phyloP scores from a whole-genome alignment of 2,113 vertebrate species.

The Micromys minutus region DNA sequence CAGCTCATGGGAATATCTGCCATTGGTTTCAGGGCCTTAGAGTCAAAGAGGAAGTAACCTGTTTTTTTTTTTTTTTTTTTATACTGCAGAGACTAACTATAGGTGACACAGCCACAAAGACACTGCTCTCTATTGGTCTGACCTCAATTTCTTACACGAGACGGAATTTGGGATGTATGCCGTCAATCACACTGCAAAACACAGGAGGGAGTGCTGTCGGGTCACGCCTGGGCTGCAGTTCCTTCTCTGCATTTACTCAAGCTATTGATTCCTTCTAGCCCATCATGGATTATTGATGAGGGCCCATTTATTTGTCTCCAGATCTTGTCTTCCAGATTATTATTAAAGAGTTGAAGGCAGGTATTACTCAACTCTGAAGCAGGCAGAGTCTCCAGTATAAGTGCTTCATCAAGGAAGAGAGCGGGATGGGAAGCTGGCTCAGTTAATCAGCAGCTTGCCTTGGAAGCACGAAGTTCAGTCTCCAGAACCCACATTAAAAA shows the following conservation, averaged over 20 bases:
- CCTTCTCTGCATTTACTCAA: not conserved
- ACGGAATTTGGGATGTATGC: not conserved
- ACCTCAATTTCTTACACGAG: not conserved
- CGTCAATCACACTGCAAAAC: not conserved
- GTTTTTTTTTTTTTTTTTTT: too few species aligned
- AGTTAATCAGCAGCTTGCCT: not conserved
- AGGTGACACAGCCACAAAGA: constrained; percentile 9
- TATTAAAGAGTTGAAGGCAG: constrained; percentile 2
- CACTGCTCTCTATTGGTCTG: not conserved
- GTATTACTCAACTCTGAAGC: constrained; percentile 39
- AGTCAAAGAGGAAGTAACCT: not conserved
- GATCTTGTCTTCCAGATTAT: constrained; percentile 24
- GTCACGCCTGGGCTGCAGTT: not conserved
- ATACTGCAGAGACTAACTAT: not conserved
- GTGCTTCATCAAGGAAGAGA: not conserved
- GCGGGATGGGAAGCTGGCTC: not conserved
- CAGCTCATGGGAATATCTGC: not conserved
- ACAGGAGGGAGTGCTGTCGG: not conserved
- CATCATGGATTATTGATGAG: not conserved
- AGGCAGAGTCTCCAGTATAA: not conserved
- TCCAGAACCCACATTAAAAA: not conserved
- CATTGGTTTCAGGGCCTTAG: not conserved
- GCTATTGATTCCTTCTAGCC: constrained; percentile 43
- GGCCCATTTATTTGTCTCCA: not conserved
- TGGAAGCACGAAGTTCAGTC: not conserved